These are phyloP conservation scores for Petrosia ficiformis DNA, from an alignment of 37 sponge, comb jelly and placozoan genomes.

Conservation along the genomic window DNA sequence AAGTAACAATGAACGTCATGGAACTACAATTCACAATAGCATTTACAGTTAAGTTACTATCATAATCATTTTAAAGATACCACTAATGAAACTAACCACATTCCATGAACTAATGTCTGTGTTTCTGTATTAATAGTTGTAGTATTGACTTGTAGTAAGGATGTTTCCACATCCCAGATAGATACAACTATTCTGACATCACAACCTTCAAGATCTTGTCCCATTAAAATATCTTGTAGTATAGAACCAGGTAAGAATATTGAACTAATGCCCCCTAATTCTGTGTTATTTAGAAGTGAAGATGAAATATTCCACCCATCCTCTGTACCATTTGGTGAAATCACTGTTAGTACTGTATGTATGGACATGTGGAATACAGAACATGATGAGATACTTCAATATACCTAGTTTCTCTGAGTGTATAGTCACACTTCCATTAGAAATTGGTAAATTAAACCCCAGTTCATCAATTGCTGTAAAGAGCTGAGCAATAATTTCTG, in stretches of 20 bases:
- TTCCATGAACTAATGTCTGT: constrained; percentile 17
- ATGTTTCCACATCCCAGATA: constrained; percentile 15
- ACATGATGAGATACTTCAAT: not conserved
- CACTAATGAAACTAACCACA: too few species aligned
- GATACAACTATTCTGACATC: constrained; percentile 35
- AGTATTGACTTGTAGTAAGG: constrained; percentile 1
- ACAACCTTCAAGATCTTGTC: not conserved
- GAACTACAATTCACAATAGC: not conserved
- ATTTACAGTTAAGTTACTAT: not conserved
- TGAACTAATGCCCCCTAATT: constrained; percentile 2
- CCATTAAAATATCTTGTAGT: constrained; percentile 1
- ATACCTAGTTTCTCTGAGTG: not conserved
- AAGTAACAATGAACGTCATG: not conserved
- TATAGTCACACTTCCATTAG: not conserved
- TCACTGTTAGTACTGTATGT: not conserved
- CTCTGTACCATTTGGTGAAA: not conserved
- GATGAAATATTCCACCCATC: constrained; percentile 1
- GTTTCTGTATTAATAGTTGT: not conserved
- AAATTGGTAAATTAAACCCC: not conserved
- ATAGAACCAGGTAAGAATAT: constrained; percentile 21
- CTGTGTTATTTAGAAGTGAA: not conserved
- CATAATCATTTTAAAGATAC: too few species aligned
- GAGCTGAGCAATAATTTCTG: not conserved
- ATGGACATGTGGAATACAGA: too few species aligned
- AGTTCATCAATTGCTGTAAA: constrained; percentile 7